phyloP scores from a whole-genome alignment of 2,888 invertebrate species.

The Rhingia campestris region DNA sequence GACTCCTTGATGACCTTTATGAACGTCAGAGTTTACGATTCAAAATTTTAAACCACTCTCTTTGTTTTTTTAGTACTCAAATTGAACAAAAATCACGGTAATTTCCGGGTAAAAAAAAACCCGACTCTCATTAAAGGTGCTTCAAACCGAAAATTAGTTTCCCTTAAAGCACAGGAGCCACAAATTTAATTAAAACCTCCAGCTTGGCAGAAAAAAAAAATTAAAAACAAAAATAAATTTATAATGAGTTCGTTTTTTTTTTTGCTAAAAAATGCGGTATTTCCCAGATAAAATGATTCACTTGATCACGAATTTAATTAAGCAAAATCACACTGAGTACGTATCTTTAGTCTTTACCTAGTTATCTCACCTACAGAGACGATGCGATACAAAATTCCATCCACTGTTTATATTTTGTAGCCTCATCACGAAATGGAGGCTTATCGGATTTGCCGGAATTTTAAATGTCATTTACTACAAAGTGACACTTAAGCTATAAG shows the following conservation, averaged over 20 bases:
- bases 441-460: not conserved
- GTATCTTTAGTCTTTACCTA: not conserved
- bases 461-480: not conserved
- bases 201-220: not conserved
- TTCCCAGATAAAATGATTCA: conserved; percentile 1
- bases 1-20: not conserved
- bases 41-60: no score
- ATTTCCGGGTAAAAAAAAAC: conserved; percentile 9
- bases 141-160: not conserved
- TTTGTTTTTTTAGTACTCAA: not conserved
- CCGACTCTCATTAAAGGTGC: not conserved
- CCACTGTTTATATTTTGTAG: no score
- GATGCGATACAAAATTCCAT: not conserved
- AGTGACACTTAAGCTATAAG: not conserved
- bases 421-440: not conserved
- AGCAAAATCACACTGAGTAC: not conserved
- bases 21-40: not conserved
- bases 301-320: conserved; percentile 12
- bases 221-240: not conserved
- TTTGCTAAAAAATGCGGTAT: not conserved
- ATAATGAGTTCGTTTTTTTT: not conserved
- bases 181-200: conserved; percentile 12
- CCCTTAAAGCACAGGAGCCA: not conserved
- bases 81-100: not conserved
- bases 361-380: not conserved